A percentile compares a stretch with the other conserved stretches of the same genome.
These are phyloP conservation scores for Ruditapes philippinarum DNA, from an alignment of 1,140 invertebrate genomes.

Conservation along the genomic window DNA sequence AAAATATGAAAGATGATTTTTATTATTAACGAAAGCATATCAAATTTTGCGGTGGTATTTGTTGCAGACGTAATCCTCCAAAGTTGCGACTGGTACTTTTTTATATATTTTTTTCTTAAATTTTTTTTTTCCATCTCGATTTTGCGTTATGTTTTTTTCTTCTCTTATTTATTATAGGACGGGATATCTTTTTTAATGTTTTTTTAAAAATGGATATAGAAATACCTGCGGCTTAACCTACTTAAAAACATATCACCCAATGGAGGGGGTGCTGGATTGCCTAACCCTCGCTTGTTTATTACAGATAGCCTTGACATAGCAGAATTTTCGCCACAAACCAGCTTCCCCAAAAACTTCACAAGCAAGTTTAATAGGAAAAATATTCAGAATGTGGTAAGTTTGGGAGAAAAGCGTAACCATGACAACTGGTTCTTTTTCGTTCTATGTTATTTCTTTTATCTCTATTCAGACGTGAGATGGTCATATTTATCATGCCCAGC, in stretches of 20 bases:
- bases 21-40: too few species aligned
- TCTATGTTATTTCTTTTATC: not conserved
- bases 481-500: not conserved
- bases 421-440: constrained; percentile 27
- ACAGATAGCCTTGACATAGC: constrained; percentile 94
- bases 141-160: constrained; percentile 28
- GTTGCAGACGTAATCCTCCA: too few species aligned
- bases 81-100: not conserved
- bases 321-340: constrained; percentile 90
- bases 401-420: not conserved
- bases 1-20: too few species aligned
- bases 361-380: constrained; percentile 92
- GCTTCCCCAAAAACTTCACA: constrained; percentile 66
- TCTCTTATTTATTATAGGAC: constrained; percentile 19
- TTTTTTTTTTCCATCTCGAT: too few species aligned
- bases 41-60: too few species aligned
- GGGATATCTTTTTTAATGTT: constrained; percentile 70
- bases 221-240: constrained; percentile 91
- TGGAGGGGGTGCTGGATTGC: constrained; percentile 95
- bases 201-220: constrained; percentile 70
- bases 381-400: constrained; percentile 93
- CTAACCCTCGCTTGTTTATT: constrained; percentile 97
- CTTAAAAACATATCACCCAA: constrained; percentile 94
- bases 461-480: not conserved
- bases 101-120: too few species aligned